Evolutionary conservation across 2,888 invertebrate genomes (phyloP).

Genomic region (Mechanitis messenoides): DNA sequence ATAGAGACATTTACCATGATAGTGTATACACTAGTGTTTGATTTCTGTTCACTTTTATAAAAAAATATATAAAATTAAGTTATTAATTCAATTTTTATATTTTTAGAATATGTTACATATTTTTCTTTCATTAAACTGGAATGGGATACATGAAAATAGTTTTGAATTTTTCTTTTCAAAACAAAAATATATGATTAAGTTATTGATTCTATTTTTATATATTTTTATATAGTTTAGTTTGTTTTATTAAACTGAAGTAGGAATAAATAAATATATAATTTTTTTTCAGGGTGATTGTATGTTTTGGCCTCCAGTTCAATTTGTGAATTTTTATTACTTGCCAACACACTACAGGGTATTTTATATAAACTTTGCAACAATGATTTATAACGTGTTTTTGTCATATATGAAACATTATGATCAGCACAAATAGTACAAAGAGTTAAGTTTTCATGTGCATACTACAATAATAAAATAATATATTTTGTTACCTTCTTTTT

Average conservation of each 20-base stretch:
- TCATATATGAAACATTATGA: constrained; percentile 89
- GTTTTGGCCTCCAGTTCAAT: constrained; percentile 94
- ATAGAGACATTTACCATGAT: background rate
- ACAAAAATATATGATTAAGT: too few relatives aligned
- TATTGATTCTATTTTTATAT: too few relatives aligned
- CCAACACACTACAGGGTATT: constrained; percentile 89
- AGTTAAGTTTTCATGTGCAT: constrained; percentile 6
- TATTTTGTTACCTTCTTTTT: constrained; percentile 3
- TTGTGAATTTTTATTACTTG: constrained; percentile 90
- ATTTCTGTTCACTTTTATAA: too few relatives aligned
- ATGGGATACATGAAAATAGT: too few relatives aligned
- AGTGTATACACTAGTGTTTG: too few relatives aligned
- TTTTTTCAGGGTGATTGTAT: constrained; percentile 87
- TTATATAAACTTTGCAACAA: constrained; percentile 90
- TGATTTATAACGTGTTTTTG: constrained; percentile 91
- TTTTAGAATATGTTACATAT: too few relatives aligned
- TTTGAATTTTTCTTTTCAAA: too few relatives aligned
- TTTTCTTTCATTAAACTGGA: too few relatives aligned
- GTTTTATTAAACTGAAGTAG: background rate
- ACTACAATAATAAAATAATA: constrained; percentile 2
- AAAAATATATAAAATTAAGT: too few relatives aligned
- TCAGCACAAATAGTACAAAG: constrained; percentile 37
- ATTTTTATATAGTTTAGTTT: background rate
- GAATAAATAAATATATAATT: constrained; percentile 1
- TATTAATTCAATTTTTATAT: too few relatives aligned